Base-by-base conservation (phyloP, 2,113 vertebrate genomes). In the Thamnaconus septentrionalis region DNA sequence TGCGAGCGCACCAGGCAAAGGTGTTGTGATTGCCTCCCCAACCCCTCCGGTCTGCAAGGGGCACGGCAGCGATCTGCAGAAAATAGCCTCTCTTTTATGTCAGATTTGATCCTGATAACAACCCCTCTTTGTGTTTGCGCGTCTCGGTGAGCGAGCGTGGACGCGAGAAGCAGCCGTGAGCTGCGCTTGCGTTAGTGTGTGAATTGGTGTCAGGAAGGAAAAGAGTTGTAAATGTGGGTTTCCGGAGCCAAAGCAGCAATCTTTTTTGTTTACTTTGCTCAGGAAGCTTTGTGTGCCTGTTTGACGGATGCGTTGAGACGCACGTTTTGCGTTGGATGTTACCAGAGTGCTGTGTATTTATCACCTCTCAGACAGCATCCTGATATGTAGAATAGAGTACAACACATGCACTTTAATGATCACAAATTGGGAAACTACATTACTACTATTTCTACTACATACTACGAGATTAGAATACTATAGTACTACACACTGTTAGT, bases 161-260 rank as follows among this genome's bases (percentile, higher is more conserved):
- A 31, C 18, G 18, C 18, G 48, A 46, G 48, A 50, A 50, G 48
- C 9, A 50, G 6, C 9, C 48, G n/a, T n/a, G 11, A 9, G n/a
- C 10, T 11, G 6, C 8, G 45, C 7, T 5, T 68, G 18, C 18
- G 50, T 53, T 41, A 42, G 58, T 43, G 71, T 75, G 60, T 71
- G 59, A 73, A 82, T 75, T 62, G 70, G 83, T 86, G 82, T 80
- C 74, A 51, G 75, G 64, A 87, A 92, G 91, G 92, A 92, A 91
- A 80, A 85, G 81, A 84, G 85, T 90, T 89, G 91, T 92, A 91
- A 91, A 87, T 90, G 88, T 83, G 86, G 92, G 82, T 92, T 92
- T 89, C 90, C 87, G 80, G 72, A 60, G 70, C 53, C 56, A 75
- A 73, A 76, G 51, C 61, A 51, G 58, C 64, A 66, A 31, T 31